Conservation (phyloP, 2,113 vertebrate species). For the Rostratula benghalensis region DNA sequence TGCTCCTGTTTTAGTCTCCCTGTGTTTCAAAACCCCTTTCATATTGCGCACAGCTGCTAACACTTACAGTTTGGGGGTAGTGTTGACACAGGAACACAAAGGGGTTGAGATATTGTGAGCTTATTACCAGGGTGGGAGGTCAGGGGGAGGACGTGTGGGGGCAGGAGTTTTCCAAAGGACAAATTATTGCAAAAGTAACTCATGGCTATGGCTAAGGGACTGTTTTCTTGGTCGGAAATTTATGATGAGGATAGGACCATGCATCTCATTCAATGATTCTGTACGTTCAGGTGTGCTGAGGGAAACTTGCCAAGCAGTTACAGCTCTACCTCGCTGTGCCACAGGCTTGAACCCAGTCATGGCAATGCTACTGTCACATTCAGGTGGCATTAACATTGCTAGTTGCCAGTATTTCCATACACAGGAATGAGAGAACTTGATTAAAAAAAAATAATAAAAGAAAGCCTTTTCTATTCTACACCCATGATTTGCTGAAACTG, state of each 20-base stretch:
- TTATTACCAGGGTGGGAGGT: constrained; percentile 42
- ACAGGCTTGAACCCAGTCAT: neutral
- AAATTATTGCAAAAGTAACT: neutral
- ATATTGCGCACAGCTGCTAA: constrained; percentile 66
- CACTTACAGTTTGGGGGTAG: constrained; percentile 56
- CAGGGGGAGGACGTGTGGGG: neutral
- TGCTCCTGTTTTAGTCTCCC: constrained; percentile 16
- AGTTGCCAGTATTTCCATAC: neutral
- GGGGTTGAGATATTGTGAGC: constrained; percentile 43
- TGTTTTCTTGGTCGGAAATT: constrained; percentile 26
- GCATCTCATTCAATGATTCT: neutral
- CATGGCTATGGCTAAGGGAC: neutral
- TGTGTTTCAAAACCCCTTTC: neutral
- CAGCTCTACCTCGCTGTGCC: neutral
- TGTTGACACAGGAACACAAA: constrained; percentile 63
- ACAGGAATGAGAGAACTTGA: neutral
- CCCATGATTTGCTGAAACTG: neutral
- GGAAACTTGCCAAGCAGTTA: neutral
- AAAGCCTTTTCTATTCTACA: neutral
- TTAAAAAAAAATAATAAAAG: no score
- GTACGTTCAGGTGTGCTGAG: neutral
- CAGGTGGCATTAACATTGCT: neutral
- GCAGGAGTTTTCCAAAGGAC: neutral
- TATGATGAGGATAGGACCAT: neutral
- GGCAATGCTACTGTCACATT: neutral